phyloP scores from a whole-genome alignment of 2,797 vertebrate species.

The Macropodus opercularis region DNA sequence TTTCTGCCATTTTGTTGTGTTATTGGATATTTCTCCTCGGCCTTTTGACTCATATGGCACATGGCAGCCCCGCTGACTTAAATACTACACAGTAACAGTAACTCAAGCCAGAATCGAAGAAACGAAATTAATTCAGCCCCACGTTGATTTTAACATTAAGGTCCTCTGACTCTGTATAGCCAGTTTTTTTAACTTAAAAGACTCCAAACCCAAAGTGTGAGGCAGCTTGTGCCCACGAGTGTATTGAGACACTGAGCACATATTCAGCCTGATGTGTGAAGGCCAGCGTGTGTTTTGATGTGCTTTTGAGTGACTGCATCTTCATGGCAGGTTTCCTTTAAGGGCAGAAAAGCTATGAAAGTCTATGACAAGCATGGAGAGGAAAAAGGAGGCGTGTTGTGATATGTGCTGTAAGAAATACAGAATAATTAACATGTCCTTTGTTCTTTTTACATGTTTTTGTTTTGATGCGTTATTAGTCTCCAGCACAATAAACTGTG shows the following conservation, averaged over 20 bases:
- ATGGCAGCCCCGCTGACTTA: neutral
- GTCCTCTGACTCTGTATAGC: constrained; percentile 8
- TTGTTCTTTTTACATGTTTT: no score
- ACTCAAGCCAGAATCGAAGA: constrained; percentile 2
- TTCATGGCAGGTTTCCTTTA: neutral
- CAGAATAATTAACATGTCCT: neutral
- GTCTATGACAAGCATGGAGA: constrained; percentile 7
- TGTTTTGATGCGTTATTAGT: no score
- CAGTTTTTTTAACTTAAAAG: constrained; percentile 24
- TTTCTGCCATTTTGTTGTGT: neutral
- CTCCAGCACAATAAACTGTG: no score
- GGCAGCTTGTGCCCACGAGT: constrained; percentile 9
- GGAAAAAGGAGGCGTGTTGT: neutral
- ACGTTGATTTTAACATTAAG: constrained; percentile 4
- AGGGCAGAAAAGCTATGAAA: constrained; percentile 3
- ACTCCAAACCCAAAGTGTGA: constrained; percentile 12
- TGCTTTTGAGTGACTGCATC: constrained; percentile 17
- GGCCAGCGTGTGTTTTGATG: constrained; percentile 29
- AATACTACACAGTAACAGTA: neutral
- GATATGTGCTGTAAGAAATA: neutral
- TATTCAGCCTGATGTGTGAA: constrained; percentile 4
- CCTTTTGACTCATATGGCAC: neutral
- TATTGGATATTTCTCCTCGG: neutral
- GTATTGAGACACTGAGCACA: constrained; percentile 10
- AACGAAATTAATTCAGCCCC: neutral